Percentiles rank a stretch among this genome's conserved stretches.
phyloP scores from a whole-genome alignment of 1,140 invertebrate species.

The Cherax destructor region DNA sequence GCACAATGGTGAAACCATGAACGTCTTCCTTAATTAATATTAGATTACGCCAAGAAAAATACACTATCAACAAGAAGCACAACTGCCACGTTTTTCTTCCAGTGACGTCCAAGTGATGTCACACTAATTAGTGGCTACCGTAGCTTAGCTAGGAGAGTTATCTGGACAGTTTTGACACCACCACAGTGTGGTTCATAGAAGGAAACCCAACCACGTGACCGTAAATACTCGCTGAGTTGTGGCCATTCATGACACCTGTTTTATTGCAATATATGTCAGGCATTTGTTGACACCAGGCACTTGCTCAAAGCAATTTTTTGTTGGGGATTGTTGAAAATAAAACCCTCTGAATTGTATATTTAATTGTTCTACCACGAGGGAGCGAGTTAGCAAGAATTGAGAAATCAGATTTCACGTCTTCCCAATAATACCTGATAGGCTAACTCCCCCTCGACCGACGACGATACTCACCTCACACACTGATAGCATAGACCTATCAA shows the following conservation, averaged over 20 bases:
- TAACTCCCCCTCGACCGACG: background rate
- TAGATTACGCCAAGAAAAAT: slow-evolving; percentile 33
- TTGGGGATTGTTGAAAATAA: background rate
- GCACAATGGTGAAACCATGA: slow-evolving; percentile 50
- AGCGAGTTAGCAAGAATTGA: background rate
- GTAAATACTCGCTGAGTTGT: background rate
- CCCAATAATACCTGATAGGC: background rate
- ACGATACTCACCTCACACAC: background rate
- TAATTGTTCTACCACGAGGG: background rate
- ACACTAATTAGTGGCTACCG: background rate
- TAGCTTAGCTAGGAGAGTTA: slow-evolving; percentile 11
- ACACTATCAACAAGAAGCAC: slow-evolving; percentile 20
- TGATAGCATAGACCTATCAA: background rate
- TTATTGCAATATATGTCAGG: background rate
- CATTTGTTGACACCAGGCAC: background rate
- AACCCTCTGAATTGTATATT: background rate
- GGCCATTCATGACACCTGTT: slow-evolving; percentile 21
- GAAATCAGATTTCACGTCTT: slow-evolving; percentile 3
- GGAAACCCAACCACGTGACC: background rate
- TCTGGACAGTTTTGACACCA: background rate
- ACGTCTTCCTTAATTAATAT: slow-evolving; percentile 62
- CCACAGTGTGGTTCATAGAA: background rate
- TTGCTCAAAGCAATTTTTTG: slow-evolving; percentile 17
- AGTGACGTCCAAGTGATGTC: slow-evolving; percentile 27
- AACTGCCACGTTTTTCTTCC: slow-evolving; percentile 56